A percentile compares a stretch with the other conserved stretches of the same genome.
phyloP scores from a whole-genome alignment of 1,140 invertebrate species.

The Subanguina moxae region DNA sequence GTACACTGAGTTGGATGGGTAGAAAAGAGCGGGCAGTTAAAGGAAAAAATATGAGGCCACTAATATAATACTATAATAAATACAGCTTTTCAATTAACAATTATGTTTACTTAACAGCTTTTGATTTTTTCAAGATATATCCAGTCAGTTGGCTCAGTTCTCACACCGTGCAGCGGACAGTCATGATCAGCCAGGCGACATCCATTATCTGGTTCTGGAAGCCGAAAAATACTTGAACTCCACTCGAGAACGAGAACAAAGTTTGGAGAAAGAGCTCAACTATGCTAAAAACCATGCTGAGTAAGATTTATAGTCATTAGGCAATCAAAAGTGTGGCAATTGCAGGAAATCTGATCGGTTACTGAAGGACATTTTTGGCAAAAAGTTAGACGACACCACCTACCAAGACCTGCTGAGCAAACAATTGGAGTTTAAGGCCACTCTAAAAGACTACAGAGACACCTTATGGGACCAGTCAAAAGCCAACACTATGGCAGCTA shows the following conservation, averaged over 20 bases:
- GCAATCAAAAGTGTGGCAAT: conserved; percentile 20
- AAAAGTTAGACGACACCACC: conserved; percentile 54
- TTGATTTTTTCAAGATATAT: conserved; percentile 25
- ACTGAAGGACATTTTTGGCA: conserved; percentile 45
- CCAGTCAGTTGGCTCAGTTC: conserved; percentile 33
- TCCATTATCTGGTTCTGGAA: conserved; percentile 39
- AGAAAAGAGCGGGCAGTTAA: too few species aligned
- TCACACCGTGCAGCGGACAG: conserved; percentile 1
- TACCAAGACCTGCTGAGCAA: conserved; percentile 46
- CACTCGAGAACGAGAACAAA: conserved; percentile 39
- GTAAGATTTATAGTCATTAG: conserved; percentile 10
- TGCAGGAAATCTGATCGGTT: conserved; percentile 42
- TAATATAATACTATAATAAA: too few species aligned
- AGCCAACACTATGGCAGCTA: conserved; percentile 36
- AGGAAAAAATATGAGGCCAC: too few species aligned
- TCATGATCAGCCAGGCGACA: conserved; percentile 16
- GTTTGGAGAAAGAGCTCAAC: conserved; percentile 52
- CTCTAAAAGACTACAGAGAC: conserved; percentile 50
- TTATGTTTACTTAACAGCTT: not conserved
- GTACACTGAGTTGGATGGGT: conserved; percentile 5
- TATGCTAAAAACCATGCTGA: conserved; percentile 49
- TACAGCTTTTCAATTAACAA: not conserved
- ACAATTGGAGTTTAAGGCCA: conserved; percentile 22
- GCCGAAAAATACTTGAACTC: conserved; percentile 47
- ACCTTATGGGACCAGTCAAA: conserved; percentile 47